Percentiles rank a stretch among this genome's conserved stretches.
Evolutionary conservation across 1,140 invertebrate genomes (phyloP).

Genomic region (Phocides pigmalion): DNA sequence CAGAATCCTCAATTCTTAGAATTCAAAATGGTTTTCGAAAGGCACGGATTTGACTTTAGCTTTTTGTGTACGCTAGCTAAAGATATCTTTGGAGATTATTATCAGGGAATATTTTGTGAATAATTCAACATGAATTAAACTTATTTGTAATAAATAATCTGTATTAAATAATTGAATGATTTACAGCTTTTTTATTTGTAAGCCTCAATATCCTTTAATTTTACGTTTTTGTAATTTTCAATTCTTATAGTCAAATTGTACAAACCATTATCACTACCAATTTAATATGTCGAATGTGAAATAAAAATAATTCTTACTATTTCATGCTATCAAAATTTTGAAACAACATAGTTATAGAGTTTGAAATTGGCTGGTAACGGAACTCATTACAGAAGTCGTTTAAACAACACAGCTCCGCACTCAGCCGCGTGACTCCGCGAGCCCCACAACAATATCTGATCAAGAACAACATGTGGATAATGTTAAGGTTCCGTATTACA

Average conservation of each 20-base stretch:
- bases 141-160: too few relatives aligned
- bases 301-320: slow-evolving; percentile 8
- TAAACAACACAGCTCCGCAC: slow-evolving; percentile 55
- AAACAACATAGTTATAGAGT: slow-evolving; percentile 37
- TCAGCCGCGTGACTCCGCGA: slow-evolving; percentile 36
- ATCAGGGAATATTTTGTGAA: slow-evolving; percentile 38
- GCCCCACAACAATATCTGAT: slow-evolving; percentile 37
- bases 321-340: slow-evolving; percentile 30
- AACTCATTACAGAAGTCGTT: slow-evolving; percentile 66
- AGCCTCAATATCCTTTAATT: too few relatives aligned
- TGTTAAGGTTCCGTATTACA: slow-evolving; percentile 31
- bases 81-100: slow-evolving; percentile 43
- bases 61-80: slow-evolving; percentile 39
- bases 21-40: slow-evolving; percentile 42
- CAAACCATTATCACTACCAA: too few relatives aligned
- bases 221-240: too few relatives aligned
- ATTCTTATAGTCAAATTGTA: too few relatives aligned
- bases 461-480: slow-evolving; percentile 27
- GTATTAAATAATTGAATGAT: too few relatives aligned
- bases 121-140: background rate
- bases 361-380: slow-evolving; percentile 52
- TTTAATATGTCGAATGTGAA: background rate
- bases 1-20: slow-evolving; percentile 44
- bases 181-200: too few relatives aligned
- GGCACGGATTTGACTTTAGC: slow-evolving; percentile 48